These are phyloP conservation scores for Morpho achilles DNA, from an alignment of 2,888 invertebrate species.

Conservation along the genomic window DNA sequence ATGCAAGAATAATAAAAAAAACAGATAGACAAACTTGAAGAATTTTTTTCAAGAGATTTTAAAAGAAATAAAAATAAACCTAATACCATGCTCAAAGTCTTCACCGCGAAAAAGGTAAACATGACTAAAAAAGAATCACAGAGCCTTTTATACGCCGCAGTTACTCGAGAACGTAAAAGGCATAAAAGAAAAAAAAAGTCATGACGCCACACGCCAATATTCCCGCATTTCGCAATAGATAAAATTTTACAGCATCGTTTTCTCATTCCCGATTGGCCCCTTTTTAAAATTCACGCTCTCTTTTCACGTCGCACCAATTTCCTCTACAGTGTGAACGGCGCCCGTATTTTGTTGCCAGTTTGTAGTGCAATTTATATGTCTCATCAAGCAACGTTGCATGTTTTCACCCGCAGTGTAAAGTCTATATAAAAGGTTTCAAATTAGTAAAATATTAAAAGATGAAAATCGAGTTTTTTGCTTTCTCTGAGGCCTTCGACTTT, in stretches of 20 bases:
- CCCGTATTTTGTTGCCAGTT: slow-evolving; percentile 6
- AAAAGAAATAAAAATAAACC: too few relatives aligned
- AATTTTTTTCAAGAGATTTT: too few relatives aligned
- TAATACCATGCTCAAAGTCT: too few relatives aligned
- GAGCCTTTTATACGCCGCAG: slow-evolving; percentile 8
- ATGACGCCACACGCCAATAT: slow-evolving; percentile 8
- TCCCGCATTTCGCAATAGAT: slow-evolving; percentile 31
- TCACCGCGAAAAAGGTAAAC: background rate
- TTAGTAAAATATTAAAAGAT: too few relatives aligned
- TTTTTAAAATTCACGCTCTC: slow-evolving; percentile 31
- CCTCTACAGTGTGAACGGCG: slow-evolving; percentile 10
- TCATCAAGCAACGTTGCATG: background rate
- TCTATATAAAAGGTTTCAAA: background rate
- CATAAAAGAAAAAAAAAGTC: slow-evolving; percentile 1
- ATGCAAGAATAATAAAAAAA: too few relatives aligned
- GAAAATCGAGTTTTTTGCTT: too few relatives aligned
- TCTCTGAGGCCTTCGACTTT: too few relatives aligned
- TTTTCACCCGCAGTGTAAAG: background rate
- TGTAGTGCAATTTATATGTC: slow-evolving; percentile 4
- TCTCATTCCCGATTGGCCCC: slow-evolving; percentile 33
- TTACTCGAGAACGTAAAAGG: slow-evolving; percentile 1
- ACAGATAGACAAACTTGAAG: too few relatives aligned
- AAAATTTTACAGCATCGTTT: slow-evolving; percentile 38
- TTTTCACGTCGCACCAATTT: slow-evolving; percentile 28
- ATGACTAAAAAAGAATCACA: slow-evolving; percentile 3